Conservation (phyloP, 2,797 vertebrate genomes). For the Pipistrellus pipistrellus region DNA sequence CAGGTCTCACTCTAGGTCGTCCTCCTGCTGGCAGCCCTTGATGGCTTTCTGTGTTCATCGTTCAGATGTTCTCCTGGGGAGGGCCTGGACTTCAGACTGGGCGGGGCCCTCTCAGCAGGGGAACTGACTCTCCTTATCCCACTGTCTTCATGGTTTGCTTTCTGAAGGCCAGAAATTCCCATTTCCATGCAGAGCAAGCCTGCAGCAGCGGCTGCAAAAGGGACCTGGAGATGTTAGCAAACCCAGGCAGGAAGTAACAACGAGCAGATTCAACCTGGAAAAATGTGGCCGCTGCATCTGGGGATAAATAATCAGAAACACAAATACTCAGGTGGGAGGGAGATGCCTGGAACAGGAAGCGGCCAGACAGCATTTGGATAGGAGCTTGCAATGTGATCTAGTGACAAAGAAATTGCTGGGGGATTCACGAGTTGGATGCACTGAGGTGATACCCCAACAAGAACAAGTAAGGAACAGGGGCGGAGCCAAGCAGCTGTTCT, state of each 20-base stretch:
- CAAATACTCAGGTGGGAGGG: constrained; percentile 82
- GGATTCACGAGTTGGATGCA: constrained; percentile 70
- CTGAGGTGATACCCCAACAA: constrained; percentile 72
- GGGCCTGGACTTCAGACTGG: constrained; percentile 16
- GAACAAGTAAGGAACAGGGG: constrained; percentile 70
- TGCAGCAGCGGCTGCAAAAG: constrained; percentile 31
- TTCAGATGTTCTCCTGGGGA: constrained; percentile 63
- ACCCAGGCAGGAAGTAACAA: constrained; percentile 81
- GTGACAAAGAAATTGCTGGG: constrained; percentile 80
- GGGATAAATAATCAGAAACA: constrained; percentile 84
- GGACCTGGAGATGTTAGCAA: constrained; percentile 71
- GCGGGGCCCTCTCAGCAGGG: constrained; percentile 38
- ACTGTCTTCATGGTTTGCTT: neutral
- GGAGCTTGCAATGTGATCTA: constrained; percentile 82
- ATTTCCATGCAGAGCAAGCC: neutral
- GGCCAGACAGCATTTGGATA: constrained; percentile 81
- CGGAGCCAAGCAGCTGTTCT: constrained; percentile 72
- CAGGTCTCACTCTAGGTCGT: constrained; percentile 57
- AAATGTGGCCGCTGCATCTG: constrained; percentile 77
- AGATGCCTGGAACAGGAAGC: constrained; percentile 79
- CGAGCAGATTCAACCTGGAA: constrained; percentile 80
- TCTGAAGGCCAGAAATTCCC: constrained; percentile 27
- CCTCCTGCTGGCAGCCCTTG: constrained; percentile 45
- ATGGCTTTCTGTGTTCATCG: constrained; percentile 47
- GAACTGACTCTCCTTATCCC: neutral